Evolutionary conservation across 92 coral and sea anemone species (phyloP), one percentile per base, ranked within the genome.

Genomic region (Zoanthus sociatus): DNA sequence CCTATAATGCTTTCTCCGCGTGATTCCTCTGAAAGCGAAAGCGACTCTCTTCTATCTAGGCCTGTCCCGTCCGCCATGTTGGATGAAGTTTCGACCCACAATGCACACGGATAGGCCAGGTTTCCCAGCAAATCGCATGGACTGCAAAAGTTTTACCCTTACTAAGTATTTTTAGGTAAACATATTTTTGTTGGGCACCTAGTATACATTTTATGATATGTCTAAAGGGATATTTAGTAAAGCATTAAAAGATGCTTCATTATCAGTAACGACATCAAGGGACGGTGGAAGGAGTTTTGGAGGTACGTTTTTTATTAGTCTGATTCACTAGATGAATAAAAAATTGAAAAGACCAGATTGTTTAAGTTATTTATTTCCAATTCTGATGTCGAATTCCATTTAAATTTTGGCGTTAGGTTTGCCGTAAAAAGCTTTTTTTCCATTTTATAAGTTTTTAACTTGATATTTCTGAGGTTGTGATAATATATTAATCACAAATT

Each of bases 171-270:
- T 11, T 50, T 50, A 7, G 0, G 26, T 26, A 26, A 26, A 50
- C 12, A 50, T 7, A 7, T 2, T 50, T 26, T 69, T 69, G 12
- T 30, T 30, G 45, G 17, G 31, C 4, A 7, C 15, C 17, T 73
- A n/a, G 47, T 81, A 10, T 14, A 66, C 73, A 7, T 64, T 81
- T 81, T 46, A 78, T 68, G 66, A 93, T 26, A 26, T 93, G 96
- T 89, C 96, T 14, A 84, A 71, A 18, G 93, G 89, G 51, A 75
- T 96, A 73, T 96, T 96, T 87, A 89, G 89, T 55, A 96, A 93
- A 84, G 99, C 99, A n/a, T 44, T 94, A 71, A 92, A 95, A 86
- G 98, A 95, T 72, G 99, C 95, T 17, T 67, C 94, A 47, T 89
- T 95, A 58, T 78, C 95, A 47, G 92, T 96, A 15, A 92, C 98